Base-by-base conservation (phyloP, 2,888 invertebrate species). In the Machimus atricapillus region DNA sequence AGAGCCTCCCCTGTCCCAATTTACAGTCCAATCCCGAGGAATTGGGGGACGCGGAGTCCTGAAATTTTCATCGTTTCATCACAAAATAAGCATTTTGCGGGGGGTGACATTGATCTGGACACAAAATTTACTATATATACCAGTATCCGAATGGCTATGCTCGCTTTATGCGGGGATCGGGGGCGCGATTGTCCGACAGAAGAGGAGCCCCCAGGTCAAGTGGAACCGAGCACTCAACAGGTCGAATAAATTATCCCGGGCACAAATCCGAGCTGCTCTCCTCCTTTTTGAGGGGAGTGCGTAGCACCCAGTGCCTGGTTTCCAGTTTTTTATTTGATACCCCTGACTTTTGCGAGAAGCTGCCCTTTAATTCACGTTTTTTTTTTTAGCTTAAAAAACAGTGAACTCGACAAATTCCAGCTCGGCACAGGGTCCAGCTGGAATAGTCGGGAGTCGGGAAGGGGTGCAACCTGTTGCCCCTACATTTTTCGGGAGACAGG, bases 211-310 rank as follows among this genome's bases (percentile, higher is more conserved):
- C 43, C 82, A 37, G 66, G 82, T 56, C 66, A 82, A 82, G 34
- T 82, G 46, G 82, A 82, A 66, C 34, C 19, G 12, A 37, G 3
- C 56, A 19, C 56, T 82, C 82, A 82, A 82, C 82, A 82, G 82
- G 82, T 52, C 56, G 82, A 82, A 82, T 82, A 82, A 58, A 82
- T 82, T 82, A 82, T 82, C 56, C 40, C 66, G 37, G 56, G 40
- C 66, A 23, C 66, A 66, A 66, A 66, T 66, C 66, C 66, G 23
- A 4, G 14, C 66, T 66, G 27, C 14, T 52, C 14, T 52, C n/a
- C 52, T 66, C 66, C 66, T 4, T 34, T 66, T 8, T 66, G 12
- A 1, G 27, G 66, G 3, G 23, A 27, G 14, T 27, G 27, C 27
- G 27, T 66, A 27, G 23, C 66, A 12, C 7, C 46, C 46, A 52